Conservation (phyloP, 2,113 vertebrate species). For the Etheostoma spectabile region DNA sequence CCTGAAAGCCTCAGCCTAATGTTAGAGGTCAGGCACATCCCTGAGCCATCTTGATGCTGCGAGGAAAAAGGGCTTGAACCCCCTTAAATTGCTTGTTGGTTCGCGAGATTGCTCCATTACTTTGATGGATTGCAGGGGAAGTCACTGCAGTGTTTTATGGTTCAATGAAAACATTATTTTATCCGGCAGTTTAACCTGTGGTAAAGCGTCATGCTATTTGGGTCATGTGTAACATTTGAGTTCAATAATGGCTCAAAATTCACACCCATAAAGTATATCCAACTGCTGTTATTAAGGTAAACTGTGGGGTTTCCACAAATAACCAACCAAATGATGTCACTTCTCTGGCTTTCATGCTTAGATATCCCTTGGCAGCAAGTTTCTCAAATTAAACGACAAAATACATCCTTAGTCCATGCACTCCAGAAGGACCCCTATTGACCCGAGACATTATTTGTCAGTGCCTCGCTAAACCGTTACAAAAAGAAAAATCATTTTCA, state of each 20-base stretch:
- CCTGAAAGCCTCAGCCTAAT: constrained; percentile 12
- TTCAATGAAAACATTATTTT: constrained; percentile 23
- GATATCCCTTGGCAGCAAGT: neutral
- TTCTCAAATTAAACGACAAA: neutral
- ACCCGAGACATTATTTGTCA: neutral
- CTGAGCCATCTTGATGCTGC: constrained; percentile 25
- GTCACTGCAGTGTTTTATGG: constrained; percentile 19
- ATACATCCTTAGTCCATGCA: neutral
- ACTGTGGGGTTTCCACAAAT: neutral
- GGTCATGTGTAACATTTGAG: constrained; percentile 37
- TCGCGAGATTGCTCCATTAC: constrained; percentile 56
- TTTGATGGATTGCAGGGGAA: constrained; percentile 37
- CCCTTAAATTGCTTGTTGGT: constrained; percentile 63
- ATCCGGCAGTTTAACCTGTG: constrained; percentile 24
- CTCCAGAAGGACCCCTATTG: neutral
- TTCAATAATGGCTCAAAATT: constrained; percentile 29
- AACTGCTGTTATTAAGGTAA: constrained; percentile 9
- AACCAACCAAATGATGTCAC: neutral
- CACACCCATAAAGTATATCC: too few species aligned
- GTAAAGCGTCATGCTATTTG: constrained; percentile 10
- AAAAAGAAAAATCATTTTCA: neutral
- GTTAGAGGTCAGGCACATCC: constrained; percentile 29
- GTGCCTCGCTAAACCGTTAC: neutral
- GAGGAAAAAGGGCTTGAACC: constrained; percentile 50
- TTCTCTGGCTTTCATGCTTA: neutral